Base-by-base conservation (phyloP, 1,140 invertebrate species). In the Melitaea cinxia region DNA sequence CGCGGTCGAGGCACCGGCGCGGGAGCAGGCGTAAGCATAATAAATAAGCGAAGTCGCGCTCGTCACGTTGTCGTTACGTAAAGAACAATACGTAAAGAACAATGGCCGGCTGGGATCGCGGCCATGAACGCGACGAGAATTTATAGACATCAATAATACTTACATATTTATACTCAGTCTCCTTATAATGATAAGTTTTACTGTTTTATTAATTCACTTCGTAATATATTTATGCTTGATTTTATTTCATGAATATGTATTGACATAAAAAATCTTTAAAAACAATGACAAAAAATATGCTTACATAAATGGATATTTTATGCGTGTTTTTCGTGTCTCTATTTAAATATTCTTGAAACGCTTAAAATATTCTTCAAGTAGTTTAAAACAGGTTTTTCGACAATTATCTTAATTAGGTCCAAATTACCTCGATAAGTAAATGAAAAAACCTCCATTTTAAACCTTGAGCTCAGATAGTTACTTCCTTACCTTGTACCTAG, bases 81-180 rank as follows among this genome's bases (percentile, higher is more conserved):
- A 90, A 85, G 80, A 86, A 90, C 87, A 90, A 90, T 87, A 87
- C 80, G 84, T 86, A 88, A 90, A 85, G 80, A 86, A 90, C 87
- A 90, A 90, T 87, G 80, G 77, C 80, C 79, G 78, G 76, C 77
- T 79, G 84, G 70, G 83, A 88, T 80, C 80, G 82, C 83, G 84
- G 80, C 87, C 87, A 72, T 85, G 85, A 82, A 85, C 83, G 83
- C 77, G 76, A 60, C 73, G 73, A 70, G 83, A 82, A 50, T 50
- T 24, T 60, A 50, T 60, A 28, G 19, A 35, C 24, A 5, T 3
- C 12, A 17, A 54, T 54, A 54, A n/a, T 54, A 54, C 19, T 17
- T 19, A 49, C 23, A 49, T 6, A 26, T 26, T 26, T 26, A 26
- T 26, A 26, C n/a, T 37, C 14, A 37, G 35, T 5, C 37, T 42